phyloP scores from a whole-genome alignment of 2,113 vertebrate species.

The Trematocara stigmaticum region DNA sequence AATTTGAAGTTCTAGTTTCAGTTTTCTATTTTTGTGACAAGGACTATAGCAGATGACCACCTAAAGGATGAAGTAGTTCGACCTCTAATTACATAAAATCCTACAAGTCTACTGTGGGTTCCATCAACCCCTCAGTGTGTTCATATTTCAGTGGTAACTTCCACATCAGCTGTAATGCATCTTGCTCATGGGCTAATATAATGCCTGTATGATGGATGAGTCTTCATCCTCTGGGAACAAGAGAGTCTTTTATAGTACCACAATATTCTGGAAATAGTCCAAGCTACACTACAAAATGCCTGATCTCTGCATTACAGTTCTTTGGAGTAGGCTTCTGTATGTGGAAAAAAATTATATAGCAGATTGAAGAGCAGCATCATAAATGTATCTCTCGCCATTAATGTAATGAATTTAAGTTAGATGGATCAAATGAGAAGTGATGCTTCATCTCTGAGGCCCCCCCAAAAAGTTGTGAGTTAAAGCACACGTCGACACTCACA shows the following conservation, averaged over 20 bases:
- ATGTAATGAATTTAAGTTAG: not conserved
- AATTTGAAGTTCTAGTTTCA: not conserved
- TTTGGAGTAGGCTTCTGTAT: not conserved
- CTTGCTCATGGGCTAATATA: not conserved
- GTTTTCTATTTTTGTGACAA: not conserved
- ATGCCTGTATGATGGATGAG: slow-evolving; percentile 1
- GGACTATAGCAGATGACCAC: not conserved
- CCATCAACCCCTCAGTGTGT: not conserved
- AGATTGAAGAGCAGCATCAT: not conserved
- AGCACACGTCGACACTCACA: not conserved
- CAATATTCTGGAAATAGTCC: not conserved
- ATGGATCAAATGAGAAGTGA: not conserved
- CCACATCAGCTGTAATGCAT: not conserved
- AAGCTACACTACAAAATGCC: not conserved
- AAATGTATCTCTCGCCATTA: not conserved
- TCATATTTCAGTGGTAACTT: slow-evolving; percentile 1
- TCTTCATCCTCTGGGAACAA: not conserved
- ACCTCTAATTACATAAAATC: slow-evolving; percentile 8
- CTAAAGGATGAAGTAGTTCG: not conserved
- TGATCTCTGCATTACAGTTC: not conserved
- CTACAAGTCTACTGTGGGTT: not conserved
- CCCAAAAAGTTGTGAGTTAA: not conserved
- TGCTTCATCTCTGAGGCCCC: not conserved
- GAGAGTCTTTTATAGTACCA: not conserved
- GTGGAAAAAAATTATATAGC: not conserved